Base-by-base conservation (phyloP, 2,888 invertebrate genomes). In the Amphimallon solstitiale region DNA sequence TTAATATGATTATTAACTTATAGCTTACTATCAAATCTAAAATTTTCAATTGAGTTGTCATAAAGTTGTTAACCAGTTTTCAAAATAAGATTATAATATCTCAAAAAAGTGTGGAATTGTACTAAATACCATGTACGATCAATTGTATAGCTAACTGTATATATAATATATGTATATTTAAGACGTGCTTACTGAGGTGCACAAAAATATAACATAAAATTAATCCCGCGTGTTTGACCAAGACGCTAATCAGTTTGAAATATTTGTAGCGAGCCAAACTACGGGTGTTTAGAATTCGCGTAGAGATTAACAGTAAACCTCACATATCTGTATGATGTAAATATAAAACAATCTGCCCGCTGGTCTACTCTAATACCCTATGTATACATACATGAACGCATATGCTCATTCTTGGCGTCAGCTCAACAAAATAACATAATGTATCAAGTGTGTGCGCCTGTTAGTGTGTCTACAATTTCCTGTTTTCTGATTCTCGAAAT, bases 401-500 rank as follows among this genome's bases (percentile, higher is more conserved):
- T 54, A 19, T 10, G 38, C 15, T 45, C 29, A 34, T 15, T 69
- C 68, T 72, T 72, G 72, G 73, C 71, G 69, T 70, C 71, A 69
- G 64, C 70, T 71, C 72, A 71, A 72, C 69, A 71, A 70, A 73
- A 71, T 73, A 73, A 71, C 70, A 69, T 70, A 72, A 70, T 70
- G 69, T 70, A 72, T 70, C 69, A 69, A 68, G 66, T 69, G 60
- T 59, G 23, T 29, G 43, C 23, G 43, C 29, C 56, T 43, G 56
- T 38, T 59, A 43, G 43, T 43, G 29, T 60, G 68, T 72, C 68
- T 69, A 72, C 71, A 68, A 72, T 73, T 73, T 73, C 71, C 73
- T 71, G 73, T 73, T 73, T 70, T 71, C 70, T 70, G 68, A 63
- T 69, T 72, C 73, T 73, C 71, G 70, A 73, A 73, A 73, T 73